These are phyloP conservation scores for Diadegma fenestrale DNA, from an alignment of 2,888 invertebrate species.

Conservation along the genomic window DNA sequence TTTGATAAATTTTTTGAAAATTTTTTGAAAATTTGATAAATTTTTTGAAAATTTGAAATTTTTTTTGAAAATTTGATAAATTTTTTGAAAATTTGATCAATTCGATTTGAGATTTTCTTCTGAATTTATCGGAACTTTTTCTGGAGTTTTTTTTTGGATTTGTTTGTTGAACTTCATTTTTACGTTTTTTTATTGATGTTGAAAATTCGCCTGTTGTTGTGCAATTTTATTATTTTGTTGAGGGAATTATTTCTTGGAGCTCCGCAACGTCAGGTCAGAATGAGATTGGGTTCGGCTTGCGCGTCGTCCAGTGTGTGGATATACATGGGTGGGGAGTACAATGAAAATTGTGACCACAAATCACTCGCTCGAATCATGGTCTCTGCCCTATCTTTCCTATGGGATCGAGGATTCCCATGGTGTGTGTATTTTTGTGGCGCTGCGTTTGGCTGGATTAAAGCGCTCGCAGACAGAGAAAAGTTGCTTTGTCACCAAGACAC, in stretches of 20 bases:
- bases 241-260: background rate
- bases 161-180: background rate
- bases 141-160: background rate
- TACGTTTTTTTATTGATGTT: background rate
- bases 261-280: background rate
- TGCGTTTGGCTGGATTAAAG: constrained; percentile 36
- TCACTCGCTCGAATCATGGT: constrained; percentile 43
- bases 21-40: no score
- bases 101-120: no score
- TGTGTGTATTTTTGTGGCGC: constrained; percentile 40
- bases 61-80: no score
- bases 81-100: no score
- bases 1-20: no score
- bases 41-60: no score
- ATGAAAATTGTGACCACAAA: constrained; percentile 41
- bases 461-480: constrained; percentile 34
- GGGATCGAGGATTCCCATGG: constrained; percentile 50
- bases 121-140: background rate
- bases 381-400: constrained; percentile 49
- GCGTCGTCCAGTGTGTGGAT: background rate
- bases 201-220: background rate
- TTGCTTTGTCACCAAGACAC: constrained; percentile 52
- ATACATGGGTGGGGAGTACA: constrained; percentile 31
- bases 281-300: background rate
- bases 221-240: background rate